Base-by-base conservation (phyloP, 2,888 invertebrate species). In the Lithophane semibrunnea region DNA sequence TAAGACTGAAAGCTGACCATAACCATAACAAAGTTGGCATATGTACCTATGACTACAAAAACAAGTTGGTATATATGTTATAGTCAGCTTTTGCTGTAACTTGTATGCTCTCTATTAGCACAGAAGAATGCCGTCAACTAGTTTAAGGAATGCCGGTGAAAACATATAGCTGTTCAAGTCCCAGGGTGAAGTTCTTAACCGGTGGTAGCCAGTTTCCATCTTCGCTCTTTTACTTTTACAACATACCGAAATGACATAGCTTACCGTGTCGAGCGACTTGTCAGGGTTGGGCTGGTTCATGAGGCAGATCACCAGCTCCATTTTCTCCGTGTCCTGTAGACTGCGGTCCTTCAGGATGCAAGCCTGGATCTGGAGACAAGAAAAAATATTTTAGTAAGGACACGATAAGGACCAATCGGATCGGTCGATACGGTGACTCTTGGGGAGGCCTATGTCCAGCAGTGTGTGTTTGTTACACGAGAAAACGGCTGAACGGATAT, bases 271-370 rank as follows among this genome's bases (percentile, higher is more conserved):
- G 0, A 97, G 88, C 0, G 94, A 89, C 89, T 95, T 95, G 89
- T 97, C 96, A 0, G 96, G 96, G 82, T 90, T 95, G 42, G 95
- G 88, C 88, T 97, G 96, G 9, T 94, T 93, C 97, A 98, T 97
- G 52, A 97, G 94, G 82, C 98, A 98, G 91, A 97, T 97, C 84
- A 97, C 94, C 86, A 97, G 95, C 75, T 97, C 97, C 91, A 97
- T 96, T 90, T 97, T 97, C 21, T 96, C 95, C 0, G 95, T 95
- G 90, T 96, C 96, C n/a, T 83, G 91, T 0, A 96, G 92, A 0
- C 63, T 85, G 47, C 87, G 89, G 91, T 94, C 94, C 90, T 96
- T 97, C 83, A 97, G 90, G 77, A 96, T 95, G 84, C 96, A 97
- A 0, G 96, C 90, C 88, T 95, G 95, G 75, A 96, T 79, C 97